phyloP scores from a whole-genome alignment of 2,797 vertebrate genomes.

The Nyctibius grandis region DNA sequence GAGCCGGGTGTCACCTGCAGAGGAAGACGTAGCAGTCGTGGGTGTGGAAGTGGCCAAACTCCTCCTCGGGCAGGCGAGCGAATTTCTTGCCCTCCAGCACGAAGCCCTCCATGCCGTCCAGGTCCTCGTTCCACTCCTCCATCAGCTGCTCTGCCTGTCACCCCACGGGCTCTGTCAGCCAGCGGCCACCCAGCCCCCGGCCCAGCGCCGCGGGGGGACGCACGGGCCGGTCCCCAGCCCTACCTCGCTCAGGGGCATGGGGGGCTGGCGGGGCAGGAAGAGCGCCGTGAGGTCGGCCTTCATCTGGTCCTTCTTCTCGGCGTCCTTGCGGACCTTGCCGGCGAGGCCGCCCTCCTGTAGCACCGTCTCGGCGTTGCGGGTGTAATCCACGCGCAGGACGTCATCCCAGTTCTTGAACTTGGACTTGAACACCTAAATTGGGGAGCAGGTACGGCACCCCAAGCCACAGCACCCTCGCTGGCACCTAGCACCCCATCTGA shows the following conservation, averaged over 20 bases:
- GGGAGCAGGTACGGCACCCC: rapidly evolving
- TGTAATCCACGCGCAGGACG: constrained; percentile 94
- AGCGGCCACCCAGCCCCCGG: rapidly evolving
- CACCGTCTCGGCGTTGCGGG: constrained; percentile 89
- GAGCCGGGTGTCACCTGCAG: constrained; percentile 80
- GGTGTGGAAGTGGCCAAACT: constrained; percentile 95
- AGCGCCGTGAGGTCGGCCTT: constrained; percentile 95
- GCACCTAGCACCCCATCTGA: not conserved
- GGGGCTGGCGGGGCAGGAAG: constrained; percentile 91
- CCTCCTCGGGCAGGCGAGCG: constrained; percentile 93
- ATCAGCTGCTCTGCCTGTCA: constrained; percentile 93
- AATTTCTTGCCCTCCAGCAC: constrained; percentile 98
- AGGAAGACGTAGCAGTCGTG: constrained; percentile 98
- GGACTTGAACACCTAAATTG: constrained; percentile 89
- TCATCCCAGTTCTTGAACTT: constrained; percentile 99
- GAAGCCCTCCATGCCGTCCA: constrained; percentile 98
- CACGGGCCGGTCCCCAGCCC: rapidly evolving
- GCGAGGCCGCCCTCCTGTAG: constrained; percentile 79
- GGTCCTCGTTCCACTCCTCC: constrained; percentile 98
- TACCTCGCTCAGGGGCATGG: constrained; percentile 87
- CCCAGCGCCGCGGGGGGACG: rapidly evolving
- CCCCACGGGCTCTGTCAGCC: rapidly evolving
- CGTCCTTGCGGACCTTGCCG: constrained; percentile 92
- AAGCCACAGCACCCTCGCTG: not conserved
- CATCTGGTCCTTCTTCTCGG: constrained; percentile 92